phyloP scores from a whole-genome alignment of 2,113 vertebrate species.

The Sprattus sprattus region DNA sequence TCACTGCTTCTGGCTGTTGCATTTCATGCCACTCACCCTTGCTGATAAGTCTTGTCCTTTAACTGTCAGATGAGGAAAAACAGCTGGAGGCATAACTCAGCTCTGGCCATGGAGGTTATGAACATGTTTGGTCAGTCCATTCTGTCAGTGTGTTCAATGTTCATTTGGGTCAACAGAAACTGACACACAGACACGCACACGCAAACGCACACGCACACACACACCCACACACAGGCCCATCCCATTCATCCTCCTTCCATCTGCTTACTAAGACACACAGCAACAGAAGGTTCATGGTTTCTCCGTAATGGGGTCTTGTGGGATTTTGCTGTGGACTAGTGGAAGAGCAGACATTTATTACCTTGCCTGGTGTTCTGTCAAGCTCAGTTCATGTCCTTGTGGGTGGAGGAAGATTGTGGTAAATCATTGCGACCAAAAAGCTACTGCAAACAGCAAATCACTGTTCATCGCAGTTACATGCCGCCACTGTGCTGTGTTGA shows the following conservation, averaged over 20 bases:
- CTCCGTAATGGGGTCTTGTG: slow-evolving; percentile 2
- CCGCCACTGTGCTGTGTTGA: neutral
- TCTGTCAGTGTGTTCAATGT: neutral
- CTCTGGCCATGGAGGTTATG: neutral
- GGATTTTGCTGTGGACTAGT: neutral
- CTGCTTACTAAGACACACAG: neutral
- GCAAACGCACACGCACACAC: neutral
- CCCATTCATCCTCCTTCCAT: slow-evolving; percentile 3
- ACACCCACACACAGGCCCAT: neutral
- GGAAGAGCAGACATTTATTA: neutral
- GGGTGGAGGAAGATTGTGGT: neutral
- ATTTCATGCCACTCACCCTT: neutral
- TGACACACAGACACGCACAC: neutral
- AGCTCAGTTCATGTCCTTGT: neutral
- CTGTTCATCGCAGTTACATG: neutral
- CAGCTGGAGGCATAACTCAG: neutral
- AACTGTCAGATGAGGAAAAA: neutral
- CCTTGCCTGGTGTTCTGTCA: neutral
- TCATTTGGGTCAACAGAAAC: neutral
- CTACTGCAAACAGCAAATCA: neutral
- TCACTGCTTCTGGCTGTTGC: slow-evolving; percentile 1
- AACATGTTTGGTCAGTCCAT: neutral
- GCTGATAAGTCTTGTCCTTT: neutral
- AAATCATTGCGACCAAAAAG: slow-evolving; percentile 27
- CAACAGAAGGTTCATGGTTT: slow-evolving; percentile 12